A percentile compares a stretch with the other conserved stretches of the same genome.
Conservation (phyloP, 2,888 invertebrate genomes). For the Hypsopygia costalis region DNA sequence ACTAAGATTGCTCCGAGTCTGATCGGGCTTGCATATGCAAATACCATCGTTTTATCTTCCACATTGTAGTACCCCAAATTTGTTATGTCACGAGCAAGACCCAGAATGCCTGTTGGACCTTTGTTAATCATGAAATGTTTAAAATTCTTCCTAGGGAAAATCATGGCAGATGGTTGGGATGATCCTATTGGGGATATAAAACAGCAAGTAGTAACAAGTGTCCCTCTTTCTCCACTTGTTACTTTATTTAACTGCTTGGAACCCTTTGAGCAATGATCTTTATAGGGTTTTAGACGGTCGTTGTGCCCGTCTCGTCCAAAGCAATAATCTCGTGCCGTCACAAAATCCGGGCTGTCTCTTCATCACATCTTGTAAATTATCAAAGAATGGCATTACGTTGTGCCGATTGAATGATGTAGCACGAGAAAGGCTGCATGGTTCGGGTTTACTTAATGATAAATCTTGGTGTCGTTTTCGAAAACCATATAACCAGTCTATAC, state of each 20-base stretch:
- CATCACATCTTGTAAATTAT: constrained; percentile 11
- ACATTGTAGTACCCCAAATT: too few species aligned
- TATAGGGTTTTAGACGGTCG: constrained; percentile 2
- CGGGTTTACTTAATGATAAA: constrained; percentile 10
- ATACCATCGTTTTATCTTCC: too few species aligned
- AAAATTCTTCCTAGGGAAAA: too few species aligned
- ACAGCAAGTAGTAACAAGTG: background rate
- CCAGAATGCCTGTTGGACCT: too few species aligned
- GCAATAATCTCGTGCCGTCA: constrained; percentile 11
- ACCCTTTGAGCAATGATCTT: constrained; percentile 3
- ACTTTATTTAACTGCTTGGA: background rate
- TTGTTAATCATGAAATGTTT: too few species aligned
- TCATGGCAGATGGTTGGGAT: too few species aligned
- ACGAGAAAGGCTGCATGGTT: constrained; percentile 9
- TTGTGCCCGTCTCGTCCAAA: constrained; percentile 20
- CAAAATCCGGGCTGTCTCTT: constrained; percentile 7
- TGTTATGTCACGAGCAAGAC: too few species aligned
- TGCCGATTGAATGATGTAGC: constrained; percentile 17
- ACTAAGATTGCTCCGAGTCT: constrained; percentile 20
- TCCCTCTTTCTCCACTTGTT: background rate
- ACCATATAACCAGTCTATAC: constrained; percentile 9
- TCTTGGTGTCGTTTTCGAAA: constrained; percentile 8
- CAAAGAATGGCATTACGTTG: constrained; percentile 16
- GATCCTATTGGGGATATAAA: too few species aligned
- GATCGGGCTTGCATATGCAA: constrained; percentile 26